Conservation (phyloP, 2,113 vertebrate species). For the Paracanthobrama guichenoti region DNA sequence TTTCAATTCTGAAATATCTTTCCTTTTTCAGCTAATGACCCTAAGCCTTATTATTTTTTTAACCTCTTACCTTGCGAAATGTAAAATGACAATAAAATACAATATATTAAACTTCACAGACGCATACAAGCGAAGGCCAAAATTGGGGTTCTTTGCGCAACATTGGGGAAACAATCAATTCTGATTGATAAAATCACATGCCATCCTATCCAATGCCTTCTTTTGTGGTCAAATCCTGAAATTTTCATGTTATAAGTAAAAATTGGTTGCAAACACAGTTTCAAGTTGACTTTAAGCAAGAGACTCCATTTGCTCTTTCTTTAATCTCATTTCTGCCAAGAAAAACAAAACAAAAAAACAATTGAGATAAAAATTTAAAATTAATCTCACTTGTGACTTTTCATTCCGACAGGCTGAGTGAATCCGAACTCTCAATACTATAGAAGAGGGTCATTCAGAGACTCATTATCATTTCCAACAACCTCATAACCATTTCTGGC, state of each 20-base stretch:
- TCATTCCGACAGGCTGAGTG: background rate
- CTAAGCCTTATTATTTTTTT: background rate
- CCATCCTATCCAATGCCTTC: too few relatives aligned
- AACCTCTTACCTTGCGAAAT: background rate
- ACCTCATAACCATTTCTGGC: slow-evolving; percentile 1
- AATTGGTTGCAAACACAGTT: background rate
- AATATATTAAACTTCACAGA: background rate
- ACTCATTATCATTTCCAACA: background rate
- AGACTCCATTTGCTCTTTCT: background rate
- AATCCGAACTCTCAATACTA: background rate
- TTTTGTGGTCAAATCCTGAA: background rate
- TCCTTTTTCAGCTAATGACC: background rate
- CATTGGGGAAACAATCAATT: background rate
- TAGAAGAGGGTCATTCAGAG: background rate
- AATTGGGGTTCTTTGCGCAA: background rate
- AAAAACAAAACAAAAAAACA: background rate
- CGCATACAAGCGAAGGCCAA: background rate
- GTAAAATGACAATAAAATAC: background rate
- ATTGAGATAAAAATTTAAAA: background rate
- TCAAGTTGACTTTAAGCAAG: background rate
- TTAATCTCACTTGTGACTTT: background rate
- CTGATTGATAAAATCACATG: background rate
- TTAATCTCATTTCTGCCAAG: background rate
- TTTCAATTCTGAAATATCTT: background rate
- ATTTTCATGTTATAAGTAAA: background rate